A percentile compares a stretch with the other conserved stretches of the same genome.
phyloP scores from a whole-genome alignment of 2,888 invertebrate species.

The Linnaemya vulpina region DNA sequence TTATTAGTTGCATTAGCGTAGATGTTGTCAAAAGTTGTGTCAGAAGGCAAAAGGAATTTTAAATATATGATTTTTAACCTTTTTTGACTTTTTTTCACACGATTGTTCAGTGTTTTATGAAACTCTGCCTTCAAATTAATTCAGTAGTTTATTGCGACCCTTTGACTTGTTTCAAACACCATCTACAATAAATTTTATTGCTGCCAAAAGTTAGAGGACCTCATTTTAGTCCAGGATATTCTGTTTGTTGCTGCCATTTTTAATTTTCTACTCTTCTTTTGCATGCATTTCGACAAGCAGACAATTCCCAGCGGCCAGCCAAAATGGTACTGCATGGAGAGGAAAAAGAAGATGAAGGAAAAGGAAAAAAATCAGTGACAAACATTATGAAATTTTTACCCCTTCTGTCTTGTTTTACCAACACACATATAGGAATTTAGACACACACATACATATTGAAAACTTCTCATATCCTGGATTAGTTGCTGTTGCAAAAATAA shows the following conservation, averaged over 20 bases:
- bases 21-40: too few species aligned
- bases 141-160: background rate
- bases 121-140: background rate
- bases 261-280: slow-evolving; percentile 43
- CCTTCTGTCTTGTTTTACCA: background rate
- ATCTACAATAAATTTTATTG: background rate
- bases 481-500: slow-evolving; percentile 36
- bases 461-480: slow-evolving; percentile 24
- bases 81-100: too few species aligned
- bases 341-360: background rate
- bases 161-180: background rate
- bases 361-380: slow-evolving; percentile 1
- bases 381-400: background rate
- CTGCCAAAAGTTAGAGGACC: background rate
- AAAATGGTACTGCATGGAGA: background rate
- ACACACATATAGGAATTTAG: background rate
- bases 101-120: too few species aligned
- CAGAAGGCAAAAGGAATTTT: too few species aligned
- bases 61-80: too few species aligned
- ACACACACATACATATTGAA: background rate
- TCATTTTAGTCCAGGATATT: background rate
- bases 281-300: background rate
- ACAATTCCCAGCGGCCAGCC: background rate
- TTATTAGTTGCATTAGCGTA: too few species aligned
- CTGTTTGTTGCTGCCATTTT: background rate